Evolutionary conservation across 2,888 invertebrate species (phyloP), one percentile per base, ranked within the genome.

Genomic region (Dryobota labecula): DNA sequence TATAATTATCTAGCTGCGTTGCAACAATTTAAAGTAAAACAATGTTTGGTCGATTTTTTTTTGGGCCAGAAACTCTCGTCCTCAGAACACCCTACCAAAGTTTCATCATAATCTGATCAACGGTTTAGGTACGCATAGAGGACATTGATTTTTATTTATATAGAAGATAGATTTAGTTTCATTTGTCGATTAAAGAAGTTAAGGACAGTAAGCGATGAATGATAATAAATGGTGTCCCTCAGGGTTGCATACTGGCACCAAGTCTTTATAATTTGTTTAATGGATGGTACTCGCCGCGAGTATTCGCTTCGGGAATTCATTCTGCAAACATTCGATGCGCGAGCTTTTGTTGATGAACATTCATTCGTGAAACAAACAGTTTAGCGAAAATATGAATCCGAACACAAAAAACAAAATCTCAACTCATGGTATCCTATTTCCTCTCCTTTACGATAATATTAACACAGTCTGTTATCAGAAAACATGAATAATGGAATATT

Each of bases 401-500:
- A 58, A 58, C 43, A 15, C 45, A 5, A 18, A 57, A 57, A 57
- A 57, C 8, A 36, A 57, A 57, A 36, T 57, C 15, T 36, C 24
- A 51, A 51, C 30, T n/a, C 11, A 33, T 51, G 9, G 1, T n/a
- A 49, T 58, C 38, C 30, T 57, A 41, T 41, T 18, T 24, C 11
- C 4, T 24, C 30, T 51, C 4, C 33, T 27, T 73, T 51, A 57
- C 24, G 45, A 47, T 15, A 45, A 51, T n/a, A 47, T 8, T 13
- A 36, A 66, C 15, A 62, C 15, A 65, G 36, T 20, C 3, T 30
- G 11, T 76, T 41, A 41, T 33, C 20, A n/a, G 58, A 58, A 58
- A 77, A 53, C 58, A 47, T 53, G 27, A 58, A 70, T 70, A 33
- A 70, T 47, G 9, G 24, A 74, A 30, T 47, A 41, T 30, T 43